Base-by-base conservation (phyloP, 1,140 invertebrate genomes). In the Anagrus nilaparvatae region DNA sequence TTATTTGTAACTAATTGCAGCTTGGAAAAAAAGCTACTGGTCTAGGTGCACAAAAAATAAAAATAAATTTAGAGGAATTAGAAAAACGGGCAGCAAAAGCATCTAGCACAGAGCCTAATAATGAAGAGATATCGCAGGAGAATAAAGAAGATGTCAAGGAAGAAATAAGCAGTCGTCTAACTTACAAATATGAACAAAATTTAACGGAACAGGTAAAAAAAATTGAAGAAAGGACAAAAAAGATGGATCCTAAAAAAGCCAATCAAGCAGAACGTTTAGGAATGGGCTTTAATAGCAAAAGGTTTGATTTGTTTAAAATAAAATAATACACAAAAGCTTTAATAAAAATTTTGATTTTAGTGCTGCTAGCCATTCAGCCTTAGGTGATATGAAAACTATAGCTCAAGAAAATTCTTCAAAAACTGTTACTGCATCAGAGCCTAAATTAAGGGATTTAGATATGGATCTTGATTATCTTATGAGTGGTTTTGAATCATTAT, bases 41-140 rank as follows among this genome's bases (percentile, higher is more conserved):
- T 2, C 65, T 98, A n/a, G 95, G 95, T 40, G 96, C 94, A n/a
- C 93, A 92, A 40, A 89, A 89, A 65, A 87, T 97, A 5, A 89
- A 82, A 54, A 77, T 84, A 10, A 93, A 98, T 66, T 99, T 99
- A 66, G 84, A 84, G n/a, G 93, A 96, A 56, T 81, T 98, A 31
- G 95, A 98, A 68, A 80, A 80, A 53, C 82, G 88, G 57, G 90
- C 89, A 1, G 79, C 83, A 49, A 70, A 70, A 45, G 74, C 87
- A 49, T 75, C 79, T 20, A 88, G 90, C 61, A 14, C n/a, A 16
- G 32, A 46, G 5, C n/a, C 29, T 10, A 70, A 65, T 58, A 44
- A 51, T 10, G 53, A 61, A 34, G 60, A 59, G 19, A 60, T 60
- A 18, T 69, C 72, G 18, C 61, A 71, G 44, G 74, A 79, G 52